Conservation (phyloP, 2,113 vertebrate genomes). For the Mormoops blainvillei region DNA sequence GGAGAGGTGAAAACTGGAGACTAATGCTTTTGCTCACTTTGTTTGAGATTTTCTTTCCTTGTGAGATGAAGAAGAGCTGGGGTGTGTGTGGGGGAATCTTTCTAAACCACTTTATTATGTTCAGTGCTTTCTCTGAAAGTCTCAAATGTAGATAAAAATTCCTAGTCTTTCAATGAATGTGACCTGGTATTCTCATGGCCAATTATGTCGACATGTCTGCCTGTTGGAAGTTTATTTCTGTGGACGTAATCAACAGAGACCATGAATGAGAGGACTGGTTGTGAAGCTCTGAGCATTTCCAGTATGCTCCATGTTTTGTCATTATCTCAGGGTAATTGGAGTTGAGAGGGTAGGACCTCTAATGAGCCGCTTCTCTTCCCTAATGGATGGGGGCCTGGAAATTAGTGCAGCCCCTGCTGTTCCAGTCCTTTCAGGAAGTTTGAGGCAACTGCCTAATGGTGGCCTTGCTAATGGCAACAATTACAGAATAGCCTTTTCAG, state of each 20-base stretch:
- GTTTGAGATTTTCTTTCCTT: neutral
- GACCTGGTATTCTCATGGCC: neutral
- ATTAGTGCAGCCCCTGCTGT: constrained; percentile 26
- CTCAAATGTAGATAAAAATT: neutral
- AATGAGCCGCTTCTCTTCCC: constrained; percentile 55
- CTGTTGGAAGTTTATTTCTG: constrained; percentile 16
- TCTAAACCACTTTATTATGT: neutral
- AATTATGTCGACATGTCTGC: neutral
- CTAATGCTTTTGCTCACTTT: neutral
- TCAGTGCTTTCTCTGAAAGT: neutral
- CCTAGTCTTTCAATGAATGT: neutral
- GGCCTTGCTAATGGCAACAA: constrained; percentile 21
- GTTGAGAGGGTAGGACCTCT: constrained; percentile 60
- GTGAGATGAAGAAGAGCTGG: neutral
- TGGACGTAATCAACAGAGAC: neutral
- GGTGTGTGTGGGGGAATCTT: neutral
- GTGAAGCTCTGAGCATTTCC: neutral
- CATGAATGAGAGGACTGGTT: neutral
- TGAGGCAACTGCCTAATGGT: neutral
- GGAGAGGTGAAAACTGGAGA: neutral
- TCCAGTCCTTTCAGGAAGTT: constrained; percentile 44
- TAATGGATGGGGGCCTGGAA: constrained; percentile 46
- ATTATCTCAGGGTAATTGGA: constrained; percentile 66
- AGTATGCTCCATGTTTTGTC: constrained; percentile 28
- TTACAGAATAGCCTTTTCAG: constrained; percentile 39